phyloP scores from a whole-genome alignment of 2,113 vertebrate genomes.

The Lutjanus erythropterus region DNA sequence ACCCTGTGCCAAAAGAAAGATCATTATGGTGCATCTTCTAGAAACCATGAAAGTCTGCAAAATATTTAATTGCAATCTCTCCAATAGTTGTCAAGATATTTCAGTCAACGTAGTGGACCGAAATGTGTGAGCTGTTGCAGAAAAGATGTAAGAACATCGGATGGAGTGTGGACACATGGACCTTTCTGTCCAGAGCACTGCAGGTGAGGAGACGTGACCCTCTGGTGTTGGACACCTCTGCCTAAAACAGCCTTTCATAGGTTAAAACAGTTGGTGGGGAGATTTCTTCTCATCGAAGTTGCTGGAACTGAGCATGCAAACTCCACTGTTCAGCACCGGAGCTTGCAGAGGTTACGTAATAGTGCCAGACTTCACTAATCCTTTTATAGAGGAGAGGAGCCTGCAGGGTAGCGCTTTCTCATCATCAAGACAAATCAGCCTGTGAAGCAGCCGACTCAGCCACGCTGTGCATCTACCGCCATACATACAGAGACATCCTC shows the following conservation, averaged over 20 bases:
- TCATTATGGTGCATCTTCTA: too few relatives aligned
- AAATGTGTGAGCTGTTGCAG: too few relatives aligned
- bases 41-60: not conserved
- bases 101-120: too few relatives aligned
- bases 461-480: not conserved
- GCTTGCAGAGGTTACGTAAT: conserved; percentile 61
- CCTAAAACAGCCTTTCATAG: not conserved
- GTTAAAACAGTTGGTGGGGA: not conserved
- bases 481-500: conserved; percentile 18
- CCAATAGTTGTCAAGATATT: not conserved
- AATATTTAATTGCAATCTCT: not conserved
- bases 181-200: not conserved
- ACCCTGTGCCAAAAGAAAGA: too few relatives aligned
- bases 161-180: too few relatives aligned
- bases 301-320: conserved; percentile 12
- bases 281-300: not conserved
- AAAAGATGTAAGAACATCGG: not conserved
- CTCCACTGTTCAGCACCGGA: conserved; percentile 5
- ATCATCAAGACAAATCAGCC: conserved; percentile 63
- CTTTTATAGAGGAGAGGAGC: conserved; percentile 48
- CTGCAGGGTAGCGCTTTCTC: conserved; percentile 50
- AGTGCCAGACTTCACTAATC: conserved; percentile 64
- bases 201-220: not conserved
- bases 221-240: not conserved
- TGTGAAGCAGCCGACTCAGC: conserved; percentile 29